phyloP scores from a whole-genome alignment of 1,140 invertebrate genomes.

The Matsumurasca onukii region DNA sequence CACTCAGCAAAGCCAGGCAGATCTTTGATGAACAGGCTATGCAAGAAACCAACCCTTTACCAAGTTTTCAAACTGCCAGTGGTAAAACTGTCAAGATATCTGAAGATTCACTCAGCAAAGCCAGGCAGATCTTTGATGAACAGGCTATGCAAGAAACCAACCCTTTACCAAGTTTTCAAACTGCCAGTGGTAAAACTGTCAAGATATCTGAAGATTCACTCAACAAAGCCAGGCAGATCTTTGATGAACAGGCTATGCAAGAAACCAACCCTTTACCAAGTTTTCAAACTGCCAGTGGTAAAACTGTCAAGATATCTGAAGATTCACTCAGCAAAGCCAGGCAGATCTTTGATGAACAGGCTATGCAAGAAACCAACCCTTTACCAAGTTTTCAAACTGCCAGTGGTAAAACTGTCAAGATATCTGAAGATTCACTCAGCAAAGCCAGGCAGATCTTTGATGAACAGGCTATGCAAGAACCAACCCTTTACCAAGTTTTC shows the following conservation, averaged over 20 bases:
- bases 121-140: constrained; percentile 33
- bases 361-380: too few species aligned
- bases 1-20: constrained; percentile 33
- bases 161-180: constrained; percentile 34
- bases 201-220: constrained; percentile 38
- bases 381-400: too few species aligned
- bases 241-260: constrained; percentile 23
- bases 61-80: constrained; percentile 48
- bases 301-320: constrained; percentile 39
- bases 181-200: constrained; percentile 37
- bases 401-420: too few species aligned
- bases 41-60: constrained; percentile 29
- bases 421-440: too few species aligned
- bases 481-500: too few species aligned
- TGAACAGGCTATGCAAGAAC: too few species aligned
- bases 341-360: constrained; percentile 13
- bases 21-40: constrained; percentile 38
- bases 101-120: constrained; percentile 25
- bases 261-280: constrained; percentile 32
- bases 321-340: constrained; percentile 16
- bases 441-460: constrained; percentile 20
- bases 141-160: constrained; percentile 22
- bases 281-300: constrained; percentile 49
- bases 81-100: constrained; percentile 43
- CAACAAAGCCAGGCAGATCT: constrained; percentile 36